Evolutionary conservation across 2,113 vertebrate species (phyloP).

Genomic region (Saccopteryx bilineata): DNA sequence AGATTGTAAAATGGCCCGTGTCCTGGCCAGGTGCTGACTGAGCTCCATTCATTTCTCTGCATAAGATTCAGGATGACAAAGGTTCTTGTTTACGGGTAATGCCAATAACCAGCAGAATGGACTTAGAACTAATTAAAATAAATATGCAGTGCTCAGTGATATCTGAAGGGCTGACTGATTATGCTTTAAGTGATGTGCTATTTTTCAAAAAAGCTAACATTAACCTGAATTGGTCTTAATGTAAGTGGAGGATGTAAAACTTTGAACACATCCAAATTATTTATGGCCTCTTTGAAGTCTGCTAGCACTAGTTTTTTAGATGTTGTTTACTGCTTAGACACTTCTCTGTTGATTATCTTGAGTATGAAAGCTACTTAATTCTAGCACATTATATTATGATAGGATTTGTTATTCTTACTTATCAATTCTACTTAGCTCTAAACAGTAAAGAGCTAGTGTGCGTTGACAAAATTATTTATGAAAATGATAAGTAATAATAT

Average conservation of each 20-base stretch:
- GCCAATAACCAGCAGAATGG: background rate
- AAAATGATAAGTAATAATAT: conserved; percentile 55
- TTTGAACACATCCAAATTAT: conserved; percentile 45
- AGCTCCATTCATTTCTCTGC: background rate
- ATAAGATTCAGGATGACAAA: background rate
- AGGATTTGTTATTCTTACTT: conserved; percentile 54
- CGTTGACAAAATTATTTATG: conserved; percentile 59
- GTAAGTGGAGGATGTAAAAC: background rate
- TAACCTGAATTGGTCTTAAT: conserved; percentile 46
- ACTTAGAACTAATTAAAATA: background rate
- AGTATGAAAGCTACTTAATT: conserved; percentile 44
- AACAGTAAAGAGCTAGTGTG: conserved; percentile 34
- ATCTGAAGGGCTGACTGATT: background rate
- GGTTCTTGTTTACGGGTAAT: background rate
- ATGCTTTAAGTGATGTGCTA: conserved; percentile 23
- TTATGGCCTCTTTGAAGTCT: conserved; percentile 5
- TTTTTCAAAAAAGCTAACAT: conserved; percentile 59
- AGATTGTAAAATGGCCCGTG: background rate
- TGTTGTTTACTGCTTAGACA: background rate
- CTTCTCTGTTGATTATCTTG: conserved; percentile 22
- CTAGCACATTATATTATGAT: background rate
- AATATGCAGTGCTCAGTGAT: background rate
- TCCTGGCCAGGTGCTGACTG: background rate
- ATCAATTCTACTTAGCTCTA: conserved; percentile 57
- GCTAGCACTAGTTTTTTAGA: conserved; percentile 39